These are phyloP conservation scores for Amblyraja radiata DNA, from an alignment of 2,797 vertebrate genomes.

Conservation along the genomic window DNA sequence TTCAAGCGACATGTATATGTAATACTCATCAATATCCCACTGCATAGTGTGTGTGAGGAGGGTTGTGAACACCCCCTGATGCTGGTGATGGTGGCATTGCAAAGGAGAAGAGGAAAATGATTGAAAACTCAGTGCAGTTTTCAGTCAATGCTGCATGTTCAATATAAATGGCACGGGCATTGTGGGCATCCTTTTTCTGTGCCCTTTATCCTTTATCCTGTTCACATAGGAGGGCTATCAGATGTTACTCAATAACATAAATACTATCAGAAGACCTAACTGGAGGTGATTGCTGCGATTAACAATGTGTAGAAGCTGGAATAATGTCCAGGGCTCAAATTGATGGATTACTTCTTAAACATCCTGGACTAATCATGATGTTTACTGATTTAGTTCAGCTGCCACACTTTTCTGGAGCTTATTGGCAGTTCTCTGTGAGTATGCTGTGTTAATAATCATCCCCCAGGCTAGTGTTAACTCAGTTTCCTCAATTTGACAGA, in stretches of 20 bases:
- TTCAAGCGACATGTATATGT: not conserved
- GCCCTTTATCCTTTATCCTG: no score
- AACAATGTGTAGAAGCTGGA: not conserved
- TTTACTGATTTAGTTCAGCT: not conserved
- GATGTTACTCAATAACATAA: no score
- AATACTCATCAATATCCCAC: not conserved
- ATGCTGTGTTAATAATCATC: not conserved
- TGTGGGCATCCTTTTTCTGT: no score
- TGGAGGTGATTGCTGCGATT: not conserved
- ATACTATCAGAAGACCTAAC: not conserved
- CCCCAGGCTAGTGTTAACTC: not conserved
- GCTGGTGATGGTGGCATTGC: no score
- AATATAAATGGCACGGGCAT: no score
- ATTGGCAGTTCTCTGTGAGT: not conserved
- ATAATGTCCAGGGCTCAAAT: not conserved
- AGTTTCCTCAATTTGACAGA: not conserved
- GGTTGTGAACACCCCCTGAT: no score
- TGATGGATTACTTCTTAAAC: not conserved
- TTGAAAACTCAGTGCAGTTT: not conserved
- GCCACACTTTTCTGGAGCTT: not conserved
- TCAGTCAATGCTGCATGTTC: not conserved
- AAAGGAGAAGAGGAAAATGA: not conserved
- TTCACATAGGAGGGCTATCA: no score
- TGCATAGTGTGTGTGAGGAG: not conserved
- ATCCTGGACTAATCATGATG: not conserved